Base-by-base conservation (phyloP, 2,113 vertebrate species). In the Tiliqua scincoides region DNA sequence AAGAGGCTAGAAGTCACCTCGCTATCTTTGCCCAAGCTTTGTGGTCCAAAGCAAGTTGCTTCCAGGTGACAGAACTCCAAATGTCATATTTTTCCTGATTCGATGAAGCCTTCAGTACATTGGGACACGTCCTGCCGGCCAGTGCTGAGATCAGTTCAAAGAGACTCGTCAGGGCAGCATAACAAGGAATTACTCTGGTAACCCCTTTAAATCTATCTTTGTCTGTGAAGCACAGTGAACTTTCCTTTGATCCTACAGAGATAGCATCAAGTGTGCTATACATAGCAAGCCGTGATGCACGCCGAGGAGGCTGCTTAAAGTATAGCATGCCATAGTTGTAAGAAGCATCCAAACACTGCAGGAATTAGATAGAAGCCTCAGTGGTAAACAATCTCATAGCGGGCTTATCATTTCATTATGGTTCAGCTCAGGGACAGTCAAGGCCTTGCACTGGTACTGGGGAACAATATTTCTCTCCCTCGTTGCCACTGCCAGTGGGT, bases 191-290 rank as follows among this genome's bases (percentile, higher is more conserved):
- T 93, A 87, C 83, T 93, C 93, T 95, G 92, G 94, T 94, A 96
- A 96, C 86, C 93, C 70, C 95, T 94, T 94, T 96, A 32, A 91
- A 91, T 94, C 94, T 93, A 95, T 91, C 93, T 94, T 94, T 93
- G 92, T 94, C 96, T 93, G 91, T 94, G 94, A 95, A 40, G 10
- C 48, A 6, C 87, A 90, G 78, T n/a, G 75, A 85, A 80, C 91
- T 93, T 93, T 87, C 74, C 94, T 96, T 96, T 96, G 94, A 96
- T 96, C 92, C 94, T 89, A 59, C 74, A 93, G 92, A 94, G 89
- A 88, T 87, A 93, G 88, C 87, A 25, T 27, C 90, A 74, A 89
- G 83, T 35, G 54, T 72, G 84, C 89, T 94, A 86, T 93, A 86
- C 78, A 90, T 89, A 92, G 89, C 84, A n/a, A n/a, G 68, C 84